These are phyloP conservation scores for Drosophila ambigua DNA, from an alignment of 1,140 invertebrate species.

Conservation along the genomic window DNA sequence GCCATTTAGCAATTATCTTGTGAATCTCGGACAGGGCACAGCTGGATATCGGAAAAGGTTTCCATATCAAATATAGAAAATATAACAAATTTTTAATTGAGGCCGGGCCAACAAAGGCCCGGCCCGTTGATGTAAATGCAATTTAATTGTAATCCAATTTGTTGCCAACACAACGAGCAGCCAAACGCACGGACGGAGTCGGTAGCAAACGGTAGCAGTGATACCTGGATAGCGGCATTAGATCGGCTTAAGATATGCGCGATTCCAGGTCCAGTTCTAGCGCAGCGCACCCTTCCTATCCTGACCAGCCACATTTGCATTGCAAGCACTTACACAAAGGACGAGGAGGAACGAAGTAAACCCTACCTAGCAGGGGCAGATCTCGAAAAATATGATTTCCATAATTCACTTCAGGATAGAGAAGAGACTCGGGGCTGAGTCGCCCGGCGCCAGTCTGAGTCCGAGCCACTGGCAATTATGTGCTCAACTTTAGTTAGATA, in stretches of 20 bases:
- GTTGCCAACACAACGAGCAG: constrained; percentile 53
- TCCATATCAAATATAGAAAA: constrained; percentile 60
- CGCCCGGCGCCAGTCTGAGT: constrained; percentile 68
- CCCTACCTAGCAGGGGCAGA: constrained; percentile 1
- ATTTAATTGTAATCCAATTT: constrained; percentile 83
- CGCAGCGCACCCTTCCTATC: constrained; percentile 50
- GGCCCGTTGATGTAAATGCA: constrained; percentile 67
- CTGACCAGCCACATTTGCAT: constrained; percentile 41
- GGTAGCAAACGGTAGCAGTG: constrained; percentile 55
- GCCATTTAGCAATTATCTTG: constrained; percentile 49
- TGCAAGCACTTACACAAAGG: constrained; percentile 27
- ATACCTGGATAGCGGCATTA: constrained; percentile 68
- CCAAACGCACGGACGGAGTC: constrained; percentile 10
- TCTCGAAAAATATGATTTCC: constrained; percentile 45
- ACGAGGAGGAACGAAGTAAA: neutral
- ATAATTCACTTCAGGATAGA: constrained; percentile 23
- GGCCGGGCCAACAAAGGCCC: constrained; percentile 52
- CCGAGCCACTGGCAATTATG: constrained; percentile 54
- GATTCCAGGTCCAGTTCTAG: constrained; percentile 9
- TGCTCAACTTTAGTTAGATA: constrained; percentile 59
- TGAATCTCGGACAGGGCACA: constrained; percentile 54
- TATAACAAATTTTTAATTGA: constrained; percentile 65
- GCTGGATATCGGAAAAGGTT: constrained; percentile 53
- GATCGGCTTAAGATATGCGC: constrained; percentile 73
- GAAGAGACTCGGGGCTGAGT: constrained; percentile 41